Base-by-base conservation (phyloP, 2,113 vertebrate genomes). In the Odobenus rosmarus region DNA sequence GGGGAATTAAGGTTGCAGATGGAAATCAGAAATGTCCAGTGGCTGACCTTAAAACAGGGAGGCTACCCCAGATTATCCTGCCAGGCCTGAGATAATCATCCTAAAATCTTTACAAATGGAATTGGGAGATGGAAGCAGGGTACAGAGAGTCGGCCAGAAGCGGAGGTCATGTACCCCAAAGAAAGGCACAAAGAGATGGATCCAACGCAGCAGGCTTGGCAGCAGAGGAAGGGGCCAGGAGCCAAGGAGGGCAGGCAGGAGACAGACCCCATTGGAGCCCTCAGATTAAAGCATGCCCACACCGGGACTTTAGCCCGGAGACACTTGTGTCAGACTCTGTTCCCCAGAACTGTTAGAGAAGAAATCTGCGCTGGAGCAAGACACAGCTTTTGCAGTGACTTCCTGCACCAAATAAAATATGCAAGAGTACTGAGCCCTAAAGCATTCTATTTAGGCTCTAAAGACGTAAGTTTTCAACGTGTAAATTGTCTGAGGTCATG, bases 171-270 rank as follows among this genome's bases (percentile, higher is more conserved):
- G 33, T 61, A 18, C 8, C 14, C 1, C 1, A 15, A 72, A 28
- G 55, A 72, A 81, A 28, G 71, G 18, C 71, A 46, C 39, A 9
- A 5, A 31, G 59, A 64, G 57, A 39, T 10, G 16, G 57, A 36
- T 10, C 11, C 18, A 8, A 14, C 0, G 5, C 1, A 16, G 39
- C 9, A 3, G 21, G 23, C 23, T 62, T n/a, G 14, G 3, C 2
- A 6, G 7, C 26, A 15, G 19, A 26, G 62, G 21, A 4, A n/a
- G 28, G 71, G 42, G 13, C 61, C 88, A 13, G 4, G 15, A n/a
- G 15, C n/a, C 33, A 13, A 80, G 28, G 72, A 31, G 21, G 5
- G 31, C 42, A 12, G 15, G 19, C 11, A 4, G 11, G 8, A 67
- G 42, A 36, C 5, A 39, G 77, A 1, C 23, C 18, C 31, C 33